Evolutionary conservation across 2,797 vertebrate species (phyloP).

Genomic region (Crossoptilon crossoptilon): DNA sequence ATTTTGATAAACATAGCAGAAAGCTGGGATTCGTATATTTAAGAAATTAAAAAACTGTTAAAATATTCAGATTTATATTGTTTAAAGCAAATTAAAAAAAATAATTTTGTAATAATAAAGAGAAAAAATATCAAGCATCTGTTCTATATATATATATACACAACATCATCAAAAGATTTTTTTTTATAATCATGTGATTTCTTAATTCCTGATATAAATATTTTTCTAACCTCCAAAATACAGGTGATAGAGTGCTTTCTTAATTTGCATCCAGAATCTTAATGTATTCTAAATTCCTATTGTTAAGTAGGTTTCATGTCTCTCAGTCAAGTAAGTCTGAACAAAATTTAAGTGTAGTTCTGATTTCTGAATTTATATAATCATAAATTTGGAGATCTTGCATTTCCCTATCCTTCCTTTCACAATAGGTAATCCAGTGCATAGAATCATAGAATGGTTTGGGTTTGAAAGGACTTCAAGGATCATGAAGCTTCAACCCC

Average conservation of each 20-base stretch:
- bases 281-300: not conserved
- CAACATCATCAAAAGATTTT: not conserved
- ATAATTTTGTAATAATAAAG: not conserved
- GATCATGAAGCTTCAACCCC: too few species aligned
- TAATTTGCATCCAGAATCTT: not conserved
- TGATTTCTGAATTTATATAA: not conserved
- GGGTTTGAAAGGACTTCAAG: too few species aligned
- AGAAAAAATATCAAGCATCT: not conserved
- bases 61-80: not conserved
- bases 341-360: not conserved
- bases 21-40: constrained; percentile 19
- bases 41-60: not conserved
- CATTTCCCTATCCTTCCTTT: not conserved
- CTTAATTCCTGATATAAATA: not conserved
- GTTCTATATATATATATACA: not conserved
- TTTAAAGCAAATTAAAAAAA: not conserved
- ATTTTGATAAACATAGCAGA: not conserved
- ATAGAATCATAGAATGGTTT: not conserved
- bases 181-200: not conserved
- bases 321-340: not conserved
- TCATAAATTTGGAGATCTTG: not conserved
- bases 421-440: not conserved
- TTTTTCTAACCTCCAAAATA: not conserved
- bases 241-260: not conserved
- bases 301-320: not conserved